phyloP scores from a whole-genome alignment of 2,113 vertebrate species.

The Xiphias gladius region DNA sequence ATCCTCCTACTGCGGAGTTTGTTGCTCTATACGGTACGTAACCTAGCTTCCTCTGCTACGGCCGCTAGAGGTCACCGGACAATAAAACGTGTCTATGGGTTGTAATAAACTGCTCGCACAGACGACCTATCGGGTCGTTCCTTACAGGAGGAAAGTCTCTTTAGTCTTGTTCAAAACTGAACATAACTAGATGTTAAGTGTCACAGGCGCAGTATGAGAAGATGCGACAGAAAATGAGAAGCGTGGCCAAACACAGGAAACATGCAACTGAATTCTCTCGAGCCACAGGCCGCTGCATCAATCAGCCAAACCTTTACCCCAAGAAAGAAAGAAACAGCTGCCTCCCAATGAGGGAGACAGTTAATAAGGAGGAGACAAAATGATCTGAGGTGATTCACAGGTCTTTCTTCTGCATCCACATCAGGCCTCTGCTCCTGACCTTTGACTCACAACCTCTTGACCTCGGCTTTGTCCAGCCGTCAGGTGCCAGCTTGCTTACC shows the following conservation, averaged over 20 bases:
- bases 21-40: background rate
- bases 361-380: constrained; percentile 44
- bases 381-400: constrained; percentile 40
- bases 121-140: no score
- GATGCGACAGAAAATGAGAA: background rate
- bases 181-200: background rate
- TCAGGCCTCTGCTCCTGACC: constrained; percentile 58
- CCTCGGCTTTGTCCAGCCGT: constrained; percentile 70
- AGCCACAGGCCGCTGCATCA: background rate
- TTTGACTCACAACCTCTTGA: constrained; percentile 67
- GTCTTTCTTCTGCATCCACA: constrained; percentile 45
- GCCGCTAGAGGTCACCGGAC: no score
- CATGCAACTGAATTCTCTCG: background rate
- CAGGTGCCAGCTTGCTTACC: constrained; percentile 73
- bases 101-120: background rate
- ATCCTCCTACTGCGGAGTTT: no score
- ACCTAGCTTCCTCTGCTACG: no score
- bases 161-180: background rate
- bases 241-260: background rate
- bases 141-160: no score
- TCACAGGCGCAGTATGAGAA: background rate
- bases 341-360: constrained; percentile 24
- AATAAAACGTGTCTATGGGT: background rate
- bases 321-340: constrained; percentile 30
- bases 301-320: constrained; percentile 3